A percentile compares a stretch with the other conserved stretches of the same genome.
phyloP scores from a whole-genome alignment of 2,113 vertebrate genomes.

The Strix uralensis region DNA sequence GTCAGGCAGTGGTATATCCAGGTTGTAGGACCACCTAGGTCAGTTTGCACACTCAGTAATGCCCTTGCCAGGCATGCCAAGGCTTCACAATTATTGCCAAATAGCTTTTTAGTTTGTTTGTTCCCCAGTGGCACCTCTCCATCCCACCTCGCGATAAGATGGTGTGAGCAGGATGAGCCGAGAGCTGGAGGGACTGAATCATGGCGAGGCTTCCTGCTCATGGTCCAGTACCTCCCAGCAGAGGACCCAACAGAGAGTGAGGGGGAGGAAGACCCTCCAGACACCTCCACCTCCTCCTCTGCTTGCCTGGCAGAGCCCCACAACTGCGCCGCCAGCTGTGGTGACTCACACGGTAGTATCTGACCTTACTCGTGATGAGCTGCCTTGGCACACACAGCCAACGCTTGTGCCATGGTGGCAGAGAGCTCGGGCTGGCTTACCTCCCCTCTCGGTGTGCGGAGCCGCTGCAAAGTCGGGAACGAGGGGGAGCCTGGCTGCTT shows the following conservation, averaged over 20 bases:
- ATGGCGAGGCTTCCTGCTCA: accelerated
- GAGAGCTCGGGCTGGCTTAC: not conserved
- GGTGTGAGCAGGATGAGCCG: not conserved
- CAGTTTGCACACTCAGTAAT: not conserved
- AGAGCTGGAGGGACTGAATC: not conserved
- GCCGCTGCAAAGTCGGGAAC: accelerated
- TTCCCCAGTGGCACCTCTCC: not conserved
- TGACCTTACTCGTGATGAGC: accelerated
- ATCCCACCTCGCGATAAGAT: accelerated
- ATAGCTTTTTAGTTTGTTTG: not conserved
- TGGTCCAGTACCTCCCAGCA: accelerated
- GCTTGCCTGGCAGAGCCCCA: not conserved
- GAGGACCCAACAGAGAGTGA: not conserved
- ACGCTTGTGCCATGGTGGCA: accelerated
- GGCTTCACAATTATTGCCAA: not conserved
- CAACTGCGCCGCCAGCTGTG: accelerated
- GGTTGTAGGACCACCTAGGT: not conserved
- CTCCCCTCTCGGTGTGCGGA: accelerated
- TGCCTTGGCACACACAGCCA: not conserved
- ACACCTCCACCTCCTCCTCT: not conserved
- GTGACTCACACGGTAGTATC: not conserved
- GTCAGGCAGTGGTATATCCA: accelerated
- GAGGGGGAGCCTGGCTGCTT: not conserved
- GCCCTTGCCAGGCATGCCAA: not conserved
- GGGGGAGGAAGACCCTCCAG: not conserved